Conservation (phyloP, 1,140 invertebrate genomes). For the Drosophila teissieri region DNA sequence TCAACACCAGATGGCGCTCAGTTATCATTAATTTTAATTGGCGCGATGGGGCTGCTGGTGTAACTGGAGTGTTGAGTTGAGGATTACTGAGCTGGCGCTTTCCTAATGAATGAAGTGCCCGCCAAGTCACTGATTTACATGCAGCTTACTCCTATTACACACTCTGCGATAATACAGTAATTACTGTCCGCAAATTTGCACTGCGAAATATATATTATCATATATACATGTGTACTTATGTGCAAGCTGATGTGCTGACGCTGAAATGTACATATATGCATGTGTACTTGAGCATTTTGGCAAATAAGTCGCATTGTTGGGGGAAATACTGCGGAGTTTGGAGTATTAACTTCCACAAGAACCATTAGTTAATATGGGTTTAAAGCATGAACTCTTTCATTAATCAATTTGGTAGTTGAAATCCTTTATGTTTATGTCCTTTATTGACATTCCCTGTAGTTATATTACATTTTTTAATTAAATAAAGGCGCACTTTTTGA, state of each 20-base stretch:
- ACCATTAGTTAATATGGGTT: too few relatives aligned
- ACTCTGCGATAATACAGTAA: slow-evolving; percentile 22
- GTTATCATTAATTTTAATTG: slow-evolving; percentile 49
- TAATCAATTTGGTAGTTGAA: too few relatives aligned
- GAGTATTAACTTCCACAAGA: too few relatives aligned
- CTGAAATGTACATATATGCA: neutral
- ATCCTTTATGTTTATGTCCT: too few relatives aligned
- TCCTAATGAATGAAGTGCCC: slow-evolving; percentile 47
- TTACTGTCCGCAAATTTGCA: slow-evolving; percentile 5
- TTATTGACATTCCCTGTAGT: too few relatives aligned
- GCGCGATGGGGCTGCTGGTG: neutral
- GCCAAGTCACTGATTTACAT: slow-evolving; percentile 39
- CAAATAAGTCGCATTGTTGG: too few relatives aligned
- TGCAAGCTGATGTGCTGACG: slow-evolving; percentile 9
- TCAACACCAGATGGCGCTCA: slow-evolving; percentile 10
- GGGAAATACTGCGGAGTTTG: too few relatives aligned
- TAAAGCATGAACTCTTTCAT: too few relatives aligned
- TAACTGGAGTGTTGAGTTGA: neutral
- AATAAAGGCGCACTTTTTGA: too few relatives aligned
- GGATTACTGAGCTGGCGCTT: slow-evolving; percentile 14
- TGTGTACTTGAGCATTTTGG: neutral
- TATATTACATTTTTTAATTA: too few relatives aligned
- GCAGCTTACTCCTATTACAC: slow-evolving; percentile 35
- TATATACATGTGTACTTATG: neutral
- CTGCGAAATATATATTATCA: neutral